These are phyloP conservation scores for Mesocricetus auratus DNA, from an alignment of 2,113 vertebrate genomes.

Conservation along the genomic window DNA sequence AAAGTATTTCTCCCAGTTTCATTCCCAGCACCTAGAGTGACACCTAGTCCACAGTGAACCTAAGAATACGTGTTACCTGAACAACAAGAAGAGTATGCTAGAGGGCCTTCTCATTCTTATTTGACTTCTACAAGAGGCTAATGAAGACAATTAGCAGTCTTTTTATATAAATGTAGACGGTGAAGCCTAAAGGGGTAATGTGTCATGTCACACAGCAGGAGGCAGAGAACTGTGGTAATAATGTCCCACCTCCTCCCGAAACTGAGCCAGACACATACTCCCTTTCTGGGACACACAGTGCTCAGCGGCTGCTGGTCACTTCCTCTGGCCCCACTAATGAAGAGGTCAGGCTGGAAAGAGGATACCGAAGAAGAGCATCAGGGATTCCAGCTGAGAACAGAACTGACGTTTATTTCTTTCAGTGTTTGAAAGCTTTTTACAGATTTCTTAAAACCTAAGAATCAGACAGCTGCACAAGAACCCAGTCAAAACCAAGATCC, in stretches of 20 bases:
- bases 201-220: background rate
- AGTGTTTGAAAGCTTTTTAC: background rate
- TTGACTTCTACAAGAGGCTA: slow-evolving; percentile 18
- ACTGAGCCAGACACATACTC: background rate
- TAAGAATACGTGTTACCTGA: background rate
- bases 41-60: background rate
- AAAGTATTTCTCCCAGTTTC: background rate
- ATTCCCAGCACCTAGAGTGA: background rate
- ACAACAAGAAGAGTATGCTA: background rate
- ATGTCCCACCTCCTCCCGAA: background rate
- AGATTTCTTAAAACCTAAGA: background rate
- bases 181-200: background rate
- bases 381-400: background rate
- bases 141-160: background rate
- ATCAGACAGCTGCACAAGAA: background rate
- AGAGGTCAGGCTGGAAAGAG: background rate
- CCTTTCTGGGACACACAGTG: background rate
- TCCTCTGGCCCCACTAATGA: slow-evolving; percentile 12
- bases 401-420: background rate
- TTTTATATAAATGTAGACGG: background rate
- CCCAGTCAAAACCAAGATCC: background rate
- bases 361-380: background rate
- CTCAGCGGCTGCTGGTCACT: background rate
- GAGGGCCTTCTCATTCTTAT: background rate
- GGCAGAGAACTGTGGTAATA: background rate